phyloP scores from a whole-genome alignment of 2,888 invertebrate genomes.

The Fissipunctia ypsillon region DNA sequence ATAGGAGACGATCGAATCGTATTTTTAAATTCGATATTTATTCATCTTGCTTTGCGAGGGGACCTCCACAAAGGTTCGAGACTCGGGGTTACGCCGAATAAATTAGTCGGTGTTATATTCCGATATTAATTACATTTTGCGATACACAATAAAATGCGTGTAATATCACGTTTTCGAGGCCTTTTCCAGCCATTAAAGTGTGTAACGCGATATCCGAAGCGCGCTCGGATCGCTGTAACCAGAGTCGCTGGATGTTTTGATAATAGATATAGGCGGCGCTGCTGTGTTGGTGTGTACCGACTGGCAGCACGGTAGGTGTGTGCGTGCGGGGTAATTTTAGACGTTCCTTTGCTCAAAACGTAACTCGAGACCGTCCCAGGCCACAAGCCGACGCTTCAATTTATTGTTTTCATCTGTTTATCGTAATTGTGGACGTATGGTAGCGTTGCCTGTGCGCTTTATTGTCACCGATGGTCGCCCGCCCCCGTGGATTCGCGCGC shows the following conservation, averaged over 20 bases:
- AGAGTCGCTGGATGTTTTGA: constrained; percentile 90
- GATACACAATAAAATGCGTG: constrained; percentile 90
- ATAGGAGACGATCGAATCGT: constrained; percentile 85
- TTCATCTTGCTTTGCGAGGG: constrained; percentile 77
- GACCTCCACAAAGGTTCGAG: constrained; percentile 78
- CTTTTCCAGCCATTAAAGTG: constrained; percentile 91
- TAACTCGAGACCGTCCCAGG: constrained; percentile 89
- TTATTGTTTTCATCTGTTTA: constrained; percentile 90
- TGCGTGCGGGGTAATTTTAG: constrained; percentile 90
- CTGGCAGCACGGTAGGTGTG: constrained; percentile 76
- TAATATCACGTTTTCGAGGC: constrained; percentile 91
- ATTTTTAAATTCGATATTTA: constrained; percentile 89
- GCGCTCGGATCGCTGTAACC: constrained; percentile 90
- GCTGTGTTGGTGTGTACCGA: constrained; percentile 84
- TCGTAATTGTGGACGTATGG: constrained; percentile 78
- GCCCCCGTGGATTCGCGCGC: constrained; percentile 82
- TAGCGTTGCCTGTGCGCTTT: constrained; percentile 69
- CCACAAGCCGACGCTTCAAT: constrained; percentile 89
- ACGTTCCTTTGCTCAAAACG: constrained; percentile 91
- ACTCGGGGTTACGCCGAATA: constrained; percentile 84
- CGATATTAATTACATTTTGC: constrained; percentile 90
- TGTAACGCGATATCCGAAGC: constrained; percentile 90
- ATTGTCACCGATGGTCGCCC: constrained; percentile 66
- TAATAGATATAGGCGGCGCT: constrained; percentile 88
- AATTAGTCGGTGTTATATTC: constrained; percentile 87